Conservation (phyloP, 2,797 vertebrate species). For the Pampus argenteus region DNA sequence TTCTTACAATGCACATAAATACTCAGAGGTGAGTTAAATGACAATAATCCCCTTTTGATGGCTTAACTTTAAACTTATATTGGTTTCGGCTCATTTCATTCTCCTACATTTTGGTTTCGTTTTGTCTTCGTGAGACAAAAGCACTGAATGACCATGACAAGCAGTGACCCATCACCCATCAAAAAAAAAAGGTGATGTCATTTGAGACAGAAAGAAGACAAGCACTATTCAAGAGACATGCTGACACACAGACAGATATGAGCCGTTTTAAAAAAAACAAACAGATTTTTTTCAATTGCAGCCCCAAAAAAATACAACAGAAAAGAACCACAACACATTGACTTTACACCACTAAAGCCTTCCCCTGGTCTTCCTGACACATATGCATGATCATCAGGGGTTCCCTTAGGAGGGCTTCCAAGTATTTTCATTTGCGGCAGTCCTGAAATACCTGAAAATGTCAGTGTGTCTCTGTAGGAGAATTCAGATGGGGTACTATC, state of each 20-base stretch:
- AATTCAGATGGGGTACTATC: slow-evolving; percentile 5
- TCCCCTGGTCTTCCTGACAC: slow-evolving; percentile 19
- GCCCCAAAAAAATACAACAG: slow-evolving; percentile 19
- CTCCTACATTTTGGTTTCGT: not conserved
- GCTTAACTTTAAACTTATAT: not conserved
- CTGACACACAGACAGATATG: not conserved
- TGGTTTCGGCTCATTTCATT: slow-evolving; percentile 9
- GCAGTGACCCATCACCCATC: not conserved
- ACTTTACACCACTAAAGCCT: not conserved
- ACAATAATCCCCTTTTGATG: not conserved
- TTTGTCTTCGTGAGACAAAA: slow-evolving; percentile 26
- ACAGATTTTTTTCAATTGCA: slow-evolving; percentile 22
- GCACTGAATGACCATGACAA: not conserved
- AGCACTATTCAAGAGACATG: not conserved
- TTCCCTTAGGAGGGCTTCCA: slow-evolving; percentile 21
- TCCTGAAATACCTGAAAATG: slow-evolving; percentile 48
- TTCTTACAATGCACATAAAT: slow-evolving; percentile 26
- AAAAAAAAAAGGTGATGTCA: not conserved
- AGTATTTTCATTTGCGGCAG: slow-evolving; percentile 49
- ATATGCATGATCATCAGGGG: slow-evolving; percentile 3
- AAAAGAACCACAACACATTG: slow-evolving; percentile 12
- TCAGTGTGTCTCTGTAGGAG: slow-evolving; percentile 48
- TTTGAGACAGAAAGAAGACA: slow-evolving; percentile 9
- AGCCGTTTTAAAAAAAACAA: slow-evolving; percentile 20
- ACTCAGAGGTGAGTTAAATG: not conserved